Evolutionary conservation across 2,888 invertebrate genomes (phyloP), one percentile per base, ranked within the genome.

Genomic region (Scaptomyza flava): DNA sequence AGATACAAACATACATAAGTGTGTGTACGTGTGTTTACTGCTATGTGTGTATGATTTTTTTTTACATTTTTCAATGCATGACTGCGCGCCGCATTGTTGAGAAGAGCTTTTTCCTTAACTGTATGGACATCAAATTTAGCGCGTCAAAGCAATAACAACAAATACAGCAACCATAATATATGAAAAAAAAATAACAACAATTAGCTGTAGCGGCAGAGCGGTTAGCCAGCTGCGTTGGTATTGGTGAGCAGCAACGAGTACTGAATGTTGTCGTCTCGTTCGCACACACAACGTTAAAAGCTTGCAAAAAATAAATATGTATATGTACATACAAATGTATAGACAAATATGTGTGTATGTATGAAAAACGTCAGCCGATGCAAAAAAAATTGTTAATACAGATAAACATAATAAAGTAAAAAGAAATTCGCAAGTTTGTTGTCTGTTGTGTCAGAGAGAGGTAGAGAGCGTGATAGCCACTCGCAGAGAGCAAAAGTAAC

Each of bases 61-160:
- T 50, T 71, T 72, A n/a, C 36, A 23, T 51, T 67, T 74, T 74
- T 72, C 58, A 80, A 79, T 78, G 81, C 85, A 71, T 87, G 82
- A 82, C 81, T 87, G 81, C 75, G 73, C 73, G 73, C 79, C 77
- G 82, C 67, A 77, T 68, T 76, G 79, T 68, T 61, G 77, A 65
- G 78, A 67, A 81, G 83, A 83, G 84, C 84, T 86, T 83, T 80
- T 85, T 77, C 51, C 63, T 53, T 65, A 61, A 68, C 54, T 68
- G 52, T 63, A 60, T 65, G 61, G 68, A 50, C 58, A 79, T 66
- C 70, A 81, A 81, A 72, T 67, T 77, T 60, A 74, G 53, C 79
- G 60, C 75, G 57, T 43, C 67, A 73, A 75, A 68, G 66, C 81
- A 87, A 87, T 63, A 84, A 84, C 79, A 81, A 81, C 65, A 51